Conservation (phyloP, 2,797 vertebrate species). For the Notolabrus celidotus region DNA sequence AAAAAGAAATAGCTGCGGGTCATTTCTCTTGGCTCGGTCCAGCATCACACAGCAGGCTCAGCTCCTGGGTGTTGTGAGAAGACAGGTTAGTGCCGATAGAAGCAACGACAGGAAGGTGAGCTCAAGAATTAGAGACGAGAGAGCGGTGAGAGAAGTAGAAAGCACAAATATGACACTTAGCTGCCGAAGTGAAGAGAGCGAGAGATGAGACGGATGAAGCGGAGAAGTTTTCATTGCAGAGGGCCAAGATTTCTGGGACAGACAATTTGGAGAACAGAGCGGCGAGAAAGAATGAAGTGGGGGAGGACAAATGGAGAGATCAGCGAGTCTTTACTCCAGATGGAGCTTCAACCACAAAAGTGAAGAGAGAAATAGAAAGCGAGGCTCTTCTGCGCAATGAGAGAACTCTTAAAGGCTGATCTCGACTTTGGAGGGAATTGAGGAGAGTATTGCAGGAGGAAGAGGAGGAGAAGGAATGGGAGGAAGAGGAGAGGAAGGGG, state of each 20-base stretch:
- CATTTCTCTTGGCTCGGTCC: constrained; percentile 71
- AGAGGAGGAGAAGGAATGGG: not conserved
- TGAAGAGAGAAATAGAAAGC: constrained; percentile 43
- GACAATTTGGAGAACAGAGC: constrained; percentile 58
- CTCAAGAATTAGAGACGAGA: constrained; percentile 23
- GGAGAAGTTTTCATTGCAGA: constrained; percentile 32
- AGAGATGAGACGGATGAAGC: constrained; percentile 26
- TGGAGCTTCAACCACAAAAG: constrained; percentile 47
- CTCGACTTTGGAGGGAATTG: constrained; percentile 46
- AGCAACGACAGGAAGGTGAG: constrained; percentile 31
- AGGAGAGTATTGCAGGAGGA: constrained; percentile 50
- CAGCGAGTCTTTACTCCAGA: constrained; percentile 58
- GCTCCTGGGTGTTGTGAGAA: constrained; percentile 88
- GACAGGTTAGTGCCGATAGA: constrained; percentile 67
- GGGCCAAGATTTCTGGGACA: constrained; percentile 44
- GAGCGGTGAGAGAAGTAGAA: constrained; percentile 22
- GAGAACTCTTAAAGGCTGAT: constrained; percentile 52
- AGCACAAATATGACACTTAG: constrained; percentile 35
- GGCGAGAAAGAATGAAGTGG: constrained; percentile 14
- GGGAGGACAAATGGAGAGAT: constrained; percentile 62
- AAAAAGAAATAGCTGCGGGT: not conserved
- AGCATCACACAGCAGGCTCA: constrained; percentile 90
- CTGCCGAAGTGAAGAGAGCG: constrained; percentile 38
- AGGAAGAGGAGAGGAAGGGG: not conserved
- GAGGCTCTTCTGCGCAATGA: constrained; percentile 45